phyloP scores from a whole-genome alignment of 2,888 invertebrate genomes.

The Melinaea menophilus region DNA sequence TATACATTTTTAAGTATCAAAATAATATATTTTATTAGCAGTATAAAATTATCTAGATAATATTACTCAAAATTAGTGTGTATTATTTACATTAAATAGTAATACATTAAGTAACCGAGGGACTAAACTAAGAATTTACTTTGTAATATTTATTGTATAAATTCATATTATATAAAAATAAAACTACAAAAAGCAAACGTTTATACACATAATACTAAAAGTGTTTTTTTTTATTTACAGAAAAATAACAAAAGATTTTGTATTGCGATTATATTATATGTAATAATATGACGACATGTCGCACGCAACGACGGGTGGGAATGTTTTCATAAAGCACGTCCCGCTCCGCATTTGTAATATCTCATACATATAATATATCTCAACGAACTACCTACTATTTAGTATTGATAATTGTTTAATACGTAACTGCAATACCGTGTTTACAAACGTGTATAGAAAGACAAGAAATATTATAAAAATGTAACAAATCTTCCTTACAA shows the following conservation, averaged over 20 bases:
- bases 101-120: no score
- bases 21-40: no score
- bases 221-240: neutral
- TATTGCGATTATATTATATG: neutral
- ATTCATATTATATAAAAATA: no score
- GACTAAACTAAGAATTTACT: no score
- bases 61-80: no score
- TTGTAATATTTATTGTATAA: no score
- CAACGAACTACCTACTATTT: neutral
- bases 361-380: slow-evolving; percentile 28
- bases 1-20: no score
- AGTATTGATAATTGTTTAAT: neutral
- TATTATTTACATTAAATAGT: no score
- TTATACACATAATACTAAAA: no score
- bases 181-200: no score
- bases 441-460: slow-evolving; percentile 15
- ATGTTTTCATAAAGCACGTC: slow-evolving; percentile 14
- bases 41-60: no score
- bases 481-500: slow-evolving; percentile 49
- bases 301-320: slow-evolving; percentile 10
- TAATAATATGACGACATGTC: slow-evolving; percentile 10
- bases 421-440: neutral
- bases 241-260: neutral
- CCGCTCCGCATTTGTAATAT: slow-evolving; percentile 35
- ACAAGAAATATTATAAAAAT: slow-evolving; percentile 30